Conservation (phyloP, 2,797 vertebrate species). For the Myotis findleyi region DNA sequence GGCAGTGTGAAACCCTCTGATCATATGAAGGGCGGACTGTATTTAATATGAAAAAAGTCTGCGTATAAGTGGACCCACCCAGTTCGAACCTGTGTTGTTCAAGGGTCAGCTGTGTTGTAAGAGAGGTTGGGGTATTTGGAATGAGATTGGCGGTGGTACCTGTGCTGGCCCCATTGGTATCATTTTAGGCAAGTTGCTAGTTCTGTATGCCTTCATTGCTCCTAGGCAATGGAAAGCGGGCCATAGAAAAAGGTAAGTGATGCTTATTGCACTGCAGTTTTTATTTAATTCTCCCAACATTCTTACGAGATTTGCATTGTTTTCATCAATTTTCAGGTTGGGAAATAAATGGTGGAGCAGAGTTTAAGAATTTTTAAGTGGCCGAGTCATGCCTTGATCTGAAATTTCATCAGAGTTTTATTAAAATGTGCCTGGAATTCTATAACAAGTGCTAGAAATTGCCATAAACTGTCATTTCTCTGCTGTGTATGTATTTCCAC, state of each 20-base stretch:
- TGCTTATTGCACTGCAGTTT: not conserved
- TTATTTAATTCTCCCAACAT: not conserved
- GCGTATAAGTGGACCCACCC: too few species aligned
- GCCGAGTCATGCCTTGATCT: not conserved
- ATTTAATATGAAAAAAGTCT: not conserved
- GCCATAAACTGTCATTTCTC: not conserved
- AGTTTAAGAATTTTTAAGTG: not conserved
- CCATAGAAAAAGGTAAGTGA: not conserved
- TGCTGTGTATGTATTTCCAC: not conserved
- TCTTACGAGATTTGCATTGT: not conserved
- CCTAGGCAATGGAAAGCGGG: not conserved
- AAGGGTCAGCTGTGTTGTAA: not conserved
- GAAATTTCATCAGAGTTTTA: slow-evolving; percentile 22
- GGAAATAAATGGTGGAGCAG: not conserved
- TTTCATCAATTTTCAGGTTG: not conserved
- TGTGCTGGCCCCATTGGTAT: not conserved
- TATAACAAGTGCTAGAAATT: not conserved
- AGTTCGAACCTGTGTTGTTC: not conserved
- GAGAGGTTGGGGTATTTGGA: not conserved
- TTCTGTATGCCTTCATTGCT: not conserved
- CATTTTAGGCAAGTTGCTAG: not conserved
- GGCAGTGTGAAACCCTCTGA: not conserved
- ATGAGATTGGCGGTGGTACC: not conserved
- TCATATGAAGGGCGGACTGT: not conserved
- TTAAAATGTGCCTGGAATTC: not conserved